Base-by-base conservation (phyloP, 2,113 vertebrate genomes). In the Clarias macrocephalus region DNA sequence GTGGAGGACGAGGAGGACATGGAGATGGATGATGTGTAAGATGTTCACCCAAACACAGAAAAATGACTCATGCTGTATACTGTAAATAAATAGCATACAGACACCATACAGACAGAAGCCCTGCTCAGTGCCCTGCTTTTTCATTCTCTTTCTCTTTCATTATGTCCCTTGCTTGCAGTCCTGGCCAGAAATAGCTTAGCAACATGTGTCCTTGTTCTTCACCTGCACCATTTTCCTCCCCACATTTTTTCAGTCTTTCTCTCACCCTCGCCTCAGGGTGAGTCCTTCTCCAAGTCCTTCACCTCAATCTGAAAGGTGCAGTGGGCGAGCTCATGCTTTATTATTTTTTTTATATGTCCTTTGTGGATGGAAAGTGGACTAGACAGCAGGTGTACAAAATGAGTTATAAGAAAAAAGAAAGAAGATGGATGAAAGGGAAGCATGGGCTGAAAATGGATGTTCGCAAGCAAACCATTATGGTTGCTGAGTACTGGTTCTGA, bases 11-110 rank as follows among this genome's bases (percentile, higher is more conserved):
- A 94, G n/a, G 96, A 96, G 56, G 96, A 96, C 90, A 86, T 96
- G 90, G 96, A 96, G 88, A 96, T 96, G 95, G 96, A 97, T n/a
- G 94, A 96, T 65, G 96, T 97, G 96, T 97, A 95, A 96, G 96
- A 88, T 28, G 1, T 75, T 70, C 21, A 62, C 28, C 79, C 66
- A 54, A n/a, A 60, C 8, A 8, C 63, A 30, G n/a, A 52, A 56
- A 70, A 82, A 48, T 13, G 19, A 16, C 57, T 68, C n/a, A 21
- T 66, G 1, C 25, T 54, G 12, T 37, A 25, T 33, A 1, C 65
- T 62, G 48, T 72, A 54, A 84, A 70, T 60, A 68, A 65, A 62
- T 15, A 48, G 48, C 48, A 48, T 48, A 8, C 48, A 42, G 42
- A 5, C 63, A 84, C 21, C 48, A 33, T 25, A n/a, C 11, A n/a